phyloP scores from a whole-genome alignment of 1,140 invertebrate species.

The Caenorhabditis elegans region DNA sequence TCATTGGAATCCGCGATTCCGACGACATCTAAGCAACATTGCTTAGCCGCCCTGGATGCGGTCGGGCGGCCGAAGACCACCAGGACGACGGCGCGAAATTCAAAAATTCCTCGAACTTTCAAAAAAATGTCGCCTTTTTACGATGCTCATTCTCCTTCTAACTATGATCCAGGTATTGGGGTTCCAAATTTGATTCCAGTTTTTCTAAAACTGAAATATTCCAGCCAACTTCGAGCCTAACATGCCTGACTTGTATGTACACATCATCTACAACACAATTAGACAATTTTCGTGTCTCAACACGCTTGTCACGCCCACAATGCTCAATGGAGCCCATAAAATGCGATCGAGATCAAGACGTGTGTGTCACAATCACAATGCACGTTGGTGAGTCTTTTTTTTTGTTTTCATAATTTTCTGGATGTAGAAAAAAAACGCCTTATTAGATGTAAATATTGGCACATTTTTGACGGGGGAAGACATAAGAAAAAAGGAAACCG shows the following conservation, averaged over 20 bases:
- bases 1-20: constrained; percentile 30
- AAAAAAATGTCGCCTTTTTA: not conserved
- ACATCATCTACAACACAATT: constrained; percentile 44
- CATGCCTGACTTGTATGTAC: constrained; percentile 19
- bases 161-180: not conserved
- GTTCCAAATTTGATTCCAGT: not conserved
- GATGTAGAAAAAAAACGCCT: not conserved
- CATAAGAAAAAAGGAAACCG: not conserved
- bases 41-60: constrained; percentile 31
- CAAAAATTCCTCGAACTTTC: not conserved
- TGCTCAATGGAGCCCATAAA: constrained; percentile 49
- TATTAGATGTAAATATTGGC: constrained; percentile 5
- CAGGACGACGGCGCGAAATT: not conserved
- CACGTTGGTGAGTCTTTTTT: constrained; percentile 41
- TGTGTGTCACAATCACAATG: constrained; percentile 50
- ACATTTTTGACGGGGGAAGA: no score
- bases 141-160: not conserved
- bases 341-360: constrained; percentile 49
- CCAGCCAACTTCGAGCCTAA: not conserved
- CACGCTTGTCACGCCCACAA: constrained; percentile 43
- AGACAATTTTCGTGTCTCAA: constrained; percentile 50
- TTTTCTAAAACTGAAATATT: not conserved
- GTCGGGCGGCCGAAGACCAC: constrained; percentile 20
- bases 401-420: not conserved
- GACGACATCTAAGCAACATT: constrained; percentile 23